Percentiles rank a stretch among this genome's conserved stretches.
Evolutionary conservation across 2,888 invertebrate genomes (phyloP).

Genomic region (Drosophila falleni): DNA sequence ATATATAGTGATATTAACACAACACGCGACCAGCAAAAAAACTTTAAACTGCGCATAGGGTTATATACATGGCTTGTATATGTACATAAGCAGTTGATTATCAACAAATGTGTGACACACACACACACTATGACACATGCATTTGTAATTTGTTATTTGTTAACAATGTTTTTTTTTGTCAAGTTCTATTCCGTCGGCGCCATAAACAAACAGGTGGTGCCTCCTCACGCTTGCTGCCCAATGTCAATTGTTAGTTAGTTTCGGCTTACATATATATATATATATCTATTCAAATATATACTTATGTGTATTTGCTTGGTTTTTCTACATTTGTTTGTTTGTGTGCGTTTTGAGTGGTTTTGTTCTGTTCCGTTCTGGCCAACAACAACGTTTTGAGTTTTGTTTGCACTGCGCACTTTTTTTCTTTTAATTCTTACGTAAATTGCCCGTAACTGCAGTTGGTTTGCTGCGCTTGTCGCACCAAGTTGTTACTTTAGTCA

Average conservation of each 20-base stretch:
- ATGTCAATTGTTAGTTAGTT: constrained; percentile 58
- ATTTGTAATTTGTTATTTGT: constrained; percentile 36
- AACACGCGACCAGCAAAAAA: constrained; percentile 53
- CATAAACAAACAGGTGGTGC: constrained; percentile 63
- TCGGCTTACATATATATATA: constrained; percentile 36
- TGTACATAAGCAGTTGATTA: constrained; percentile 14
- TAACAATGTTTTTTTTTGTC: constrained; percentile 28
- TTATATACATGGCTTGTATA: constrained; percentile 27
- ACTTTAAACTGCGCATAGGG: constrained; percentile 34
- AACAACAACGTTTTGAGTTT: constrained; percentile 25
- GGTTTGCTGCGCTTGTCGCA: not conserved
- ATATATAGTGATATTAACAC: constrained; percentile 50
- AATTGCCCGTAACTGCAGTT: constrained; percentile 33
- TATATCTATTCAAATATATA: constrained; percentile 12
- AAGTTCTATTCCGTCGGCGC: constrained; percentile 23
- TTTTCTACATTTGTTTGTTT: constrained; percentile 1
- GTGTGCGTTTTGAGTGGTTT: constrained; percentile 11
- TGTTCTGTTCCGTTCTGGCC: constrained; percentile 31
- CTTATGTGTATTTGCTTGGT: constrained; percentile 10
- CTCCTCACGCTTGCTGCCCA: constrained; percentile 17
- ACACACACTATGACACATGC: constrained; percentile 9
- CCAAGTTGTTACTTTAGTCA: constrained; percentile 19
- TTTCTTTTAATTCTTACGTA: constrained; percentile 54
- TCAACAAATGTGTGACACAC: constrained; percentile 24
- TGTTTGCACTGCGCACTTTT: constrained; percentile 49